phyloP scores from a whole-genome alignment of 2,113 vertebrate genomes.

The Phyllopteryx taeniolatus region DNA sequence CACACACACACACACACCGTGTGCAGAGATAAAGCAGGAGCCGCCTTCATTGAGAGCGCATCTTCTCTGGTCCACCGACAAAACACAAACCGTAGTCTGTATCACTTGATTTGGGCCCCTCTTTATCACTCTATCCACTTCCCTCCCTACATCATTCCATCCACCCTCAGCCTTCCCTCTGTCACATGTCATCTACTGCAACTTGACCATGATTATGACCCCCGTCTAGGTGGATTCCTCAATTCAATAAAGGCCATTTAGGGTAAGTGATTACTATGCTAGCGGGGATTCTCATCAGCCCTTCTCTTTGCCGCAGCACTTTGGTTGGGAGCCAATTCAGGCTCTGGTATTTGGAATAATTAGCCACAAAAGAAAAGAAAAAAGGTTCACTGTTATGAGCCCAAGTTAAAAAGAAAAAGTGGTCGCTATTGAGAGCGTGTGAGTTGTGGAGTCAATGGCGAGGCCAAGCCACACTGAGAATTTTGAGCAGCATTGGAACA shows the following conservation, averaged over 20 bases:
- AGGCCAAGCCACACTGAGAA: slow-evolving; percentile 46
- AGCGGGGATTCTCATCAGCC: neutral
- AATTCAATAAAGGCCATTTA: slow-evolving; percentile 10
- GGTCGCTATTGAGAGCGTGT: slow-evolving; percentile 27
- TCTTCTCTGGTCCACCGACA: slow-evolving; percentile 71
- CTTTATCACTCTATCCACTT: slow-evolving; percentile 21
- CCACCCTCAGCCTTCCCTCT: slow-evolving; percentile 16
- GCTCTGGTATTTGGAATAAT: slow-evolving; percentile 11
- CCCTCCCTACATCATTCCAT: slow-evolving; percentile 11
- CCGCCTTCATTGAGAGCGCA: slow-evolving; percentile 61
- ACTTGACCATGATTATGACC: slow-evolving; percentile 7
- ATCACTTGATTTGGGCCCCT: slow-evolving; percentile 34
- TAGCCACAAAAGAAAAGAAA: neutral
- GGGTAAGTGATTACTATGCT: slow-evolving; percentile 43
- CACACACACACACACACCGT: slow-evolving; percentile 13
- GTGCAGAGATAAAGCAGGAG: slow-evolving; percentile 43
- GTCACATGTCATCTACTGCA: slow-evolving; percentile 1
- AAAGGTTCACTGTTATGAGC: slow-evolving; percentile 15
- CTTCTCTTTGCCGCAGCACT: neutral
- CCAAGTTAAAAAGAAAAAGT: slow-evolving; percentile 16
- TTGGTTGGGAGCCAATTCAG: neutral
- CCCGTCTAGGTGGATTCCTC: neutral
- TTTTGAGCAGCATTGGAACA: slow-evolving; percentile 54
- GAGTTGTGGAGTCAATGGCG: slow-evolving; percentile 34
- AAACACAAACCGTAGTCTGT: slow-evolving; percentile 69